A percentile compares a stretch with the other conserved stretches of the same genome.
Evolutionary conservation across 1,140 invertebrate genomes (phyloP).

Genomic region (Eubasilissa regina): DNA sequence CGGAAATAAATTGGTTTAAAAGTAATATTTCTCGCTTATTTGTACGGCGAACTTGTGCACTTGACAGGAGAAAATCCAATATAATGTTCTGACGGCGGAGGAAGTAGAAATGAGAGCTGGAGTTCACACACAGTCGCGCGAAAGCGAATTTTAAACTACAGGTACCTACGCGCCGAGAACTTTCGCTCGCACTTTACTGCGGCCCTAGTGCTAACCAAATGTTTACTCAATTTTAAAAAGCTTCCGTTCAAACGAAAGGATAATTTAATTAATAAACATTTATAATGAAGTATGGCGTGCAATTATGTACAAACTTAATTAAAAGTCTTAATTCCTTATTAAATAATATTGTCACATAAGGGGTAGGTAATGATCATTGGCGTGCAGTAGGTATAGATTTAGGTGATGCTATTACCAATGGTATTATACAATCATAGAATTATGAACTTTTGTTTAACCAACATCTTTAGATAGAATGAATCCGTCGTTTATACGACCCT

Average conservation of each 20-base stretch:
- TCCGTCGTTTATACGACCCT: too few species aligned
- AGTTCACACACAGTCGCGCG: conserved; percentile 1
- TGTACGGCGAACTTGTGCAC: conserved; percentile 27
- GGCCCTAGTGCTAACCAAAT: conserved; percentile 13
- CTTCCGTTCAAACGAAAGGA: neutral
- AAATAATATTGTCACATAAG: too few species aligned
- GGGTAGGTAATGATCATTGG: too few species aligned
- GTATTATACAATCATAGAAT: too few species aligned
- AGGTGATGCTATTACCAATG: too few species aligned
- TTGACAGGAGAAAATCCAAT: conserved; percentile 38
- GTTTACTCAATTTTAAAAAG: conserved; percentile 9
- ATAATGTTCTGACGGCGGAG: conserved; percentile 22
- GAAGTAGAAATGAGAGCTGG: conserved; percentile 26
- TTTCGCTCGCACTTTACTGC: neutral
- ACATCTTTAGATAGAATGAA: too few species aligned
- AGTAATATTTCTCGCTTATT: conserved; percentile 28
- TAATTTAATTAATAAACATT: too few species aligned
- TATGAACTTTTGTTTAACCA: too few species aligned
- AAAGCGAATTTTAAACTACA: conserved; percentile 22
- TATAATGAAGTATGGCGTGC: too few species aligned
- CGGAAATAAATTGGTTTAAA: neutral
- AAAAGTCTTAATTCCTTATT: too few species aligned
- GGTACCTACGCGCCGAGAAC: neutral
- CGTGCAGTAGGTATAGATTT: too few species aligned
- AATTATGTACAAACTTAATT: too few species aligned